These are phyloP conservation scores for Phalacrocorax pelagicus DNA, from an alignment of 2,113 vertebrate species.

Conservation along the genomic window DNA sequence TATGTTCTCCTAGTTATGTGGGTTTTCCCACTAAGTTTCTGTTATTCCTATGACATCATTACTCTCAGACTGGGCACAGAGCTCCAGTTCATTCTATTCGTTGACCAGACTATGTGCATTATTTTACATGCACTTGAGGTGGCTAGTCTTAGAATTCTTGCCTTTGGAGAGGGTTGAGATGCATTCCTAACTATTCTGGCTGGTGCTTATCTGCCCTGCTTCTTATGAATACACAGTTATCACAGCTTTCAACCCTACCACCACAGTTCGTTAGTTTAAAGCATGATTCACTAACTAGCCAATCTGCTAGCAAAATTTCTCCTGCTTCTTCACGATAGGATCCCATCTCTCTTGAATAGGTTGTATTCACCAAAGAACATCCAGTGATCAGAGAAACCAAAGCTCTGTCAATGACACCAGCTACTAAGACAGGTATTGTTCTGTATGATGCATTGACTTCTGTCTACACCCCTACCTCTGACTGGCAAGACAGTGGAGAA, in stretches of 20 bases:
- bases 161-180: not conserved
- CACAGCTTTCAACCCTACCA: not conserved
- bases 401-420: not conserved
- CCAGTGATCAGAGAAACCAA: not conserved
- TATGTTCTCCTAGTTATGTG: no score
- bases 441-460: not conserved
- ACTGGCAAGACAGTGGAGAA: not conserved
- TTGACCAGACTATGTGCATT: not conserved
- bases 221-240: no score
- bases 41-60: not conserved
- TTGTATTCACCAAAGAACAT: not conserved
- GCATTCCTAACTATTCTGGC: not conserved
- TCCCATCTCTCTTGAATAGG: not conserved
- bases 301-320: not conserved
- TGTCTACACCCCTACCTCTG: not conserved
- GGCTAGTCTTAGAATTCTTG: not conserved
- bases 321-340: not conserved
- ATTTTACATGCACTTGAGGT: not conserved
- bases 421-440: not conserved
- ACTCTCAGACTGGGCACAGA: not conserved
- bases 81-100: not conserved
- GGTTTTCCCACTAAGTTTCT: not conserved
- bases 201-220: no score
- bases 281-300: not conserved
- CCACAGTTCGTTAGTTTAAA: not conserved